A percentile compares a stretch with the other conserved stretches of the same genome.
Evolutionary conservation across 2,797 vertebrate genomes (phyloP).

Genomic region (Smutsia gigantea): DNA sequence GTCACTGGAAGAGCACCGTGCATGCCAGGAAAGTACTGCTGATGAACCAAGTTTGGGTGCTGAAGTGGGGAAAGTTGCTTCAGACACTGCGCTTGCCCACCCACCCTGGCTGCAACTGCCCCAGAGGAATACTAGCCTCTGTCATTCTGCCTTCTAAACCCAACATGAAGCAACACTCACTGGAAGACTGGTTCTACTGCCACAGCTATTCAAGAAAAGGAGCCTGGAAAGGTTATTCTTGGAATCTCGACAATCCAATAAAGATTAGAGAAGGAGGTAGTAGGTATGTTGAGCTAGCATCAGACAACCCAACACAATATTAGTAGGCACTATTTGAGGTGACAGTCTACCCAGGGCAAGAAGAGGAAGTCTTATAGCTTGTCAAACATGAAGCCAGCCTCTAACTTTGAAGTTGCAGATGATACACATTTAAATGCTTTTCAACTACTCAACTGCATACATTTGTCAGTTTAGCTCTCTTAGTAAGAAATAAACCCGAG

Average conservation of each 20-base stretch:
- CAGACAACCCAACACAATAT: neutral
- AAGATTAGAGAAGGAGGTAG: neutral
- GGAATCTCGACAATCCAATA: neutral
- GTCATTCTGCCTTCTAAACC: neutral
- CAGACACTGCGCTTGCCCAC: neutral
- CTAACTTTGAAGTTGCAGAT: neutral
- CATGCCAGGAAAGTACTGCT: neutral
- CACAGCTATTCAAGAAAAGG: neutral
- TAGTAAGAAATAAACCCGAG: conserved; percentile 10
- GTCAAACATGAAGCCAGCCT: neutral
- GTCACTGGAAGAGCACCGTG: neutral
- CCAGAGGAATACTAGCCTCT: neutral
- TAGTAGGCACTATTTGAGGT: neutral
- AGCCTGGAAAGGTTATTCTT: neutral
- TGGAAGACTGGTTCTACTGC: neutral
- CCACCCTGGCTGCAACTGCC: neutral
- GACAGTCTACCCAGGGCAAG: neutral
- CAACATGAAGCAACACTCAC: neutral
- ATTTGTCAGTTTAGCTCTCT: conserved; percentile 52
- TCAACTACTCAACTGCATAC: conserved; percentile 18
- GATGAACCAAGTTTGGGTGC: neutral
- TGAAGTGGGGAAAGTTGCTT: neutral
- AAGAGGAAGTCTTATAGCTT: neutral
- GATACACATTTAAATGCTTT: neutral
- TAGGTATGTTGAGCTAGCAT: neutral